Conservation (phyloP, 2,113 vertebrate genomes). For the Speoplatyrhinus poulsoni region DNA sequence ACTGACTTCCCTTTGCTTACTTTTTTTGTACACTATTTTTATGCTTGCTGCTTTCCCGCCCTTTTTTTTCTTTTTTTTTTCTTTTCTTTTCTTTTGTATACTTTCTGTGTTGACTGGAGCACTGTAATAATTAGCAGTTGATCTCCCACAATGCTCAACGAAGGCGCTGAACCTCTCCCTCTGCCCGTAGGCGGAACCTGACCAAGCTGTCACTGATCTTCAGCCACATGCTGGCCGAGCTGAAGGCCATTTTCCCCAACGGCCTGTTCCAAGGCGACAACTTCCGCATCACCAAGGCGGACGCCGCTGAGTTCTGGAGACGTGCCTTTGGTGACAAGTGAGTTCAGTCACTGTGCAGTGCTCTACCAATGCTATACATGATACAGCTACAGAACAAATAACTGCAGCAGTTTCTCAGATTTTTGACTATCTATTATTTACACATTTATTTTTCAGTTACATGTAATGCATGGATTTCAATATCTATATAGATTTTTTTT, state of each 20-base stretch:
- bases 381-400: too few species aligned
- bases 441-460: too few species aligned
- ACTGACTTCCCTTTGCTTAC: not conserved
- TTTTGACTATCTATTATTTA: too few species aligned
- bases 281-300: constrained; percentile 97
- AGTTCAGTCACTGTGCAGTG: constrained; percentile 51
- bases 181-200: constrained; percentile 84
- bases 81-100: not conserved
- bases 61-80: not conserved
- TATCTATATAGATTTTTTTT: too few species aligned
- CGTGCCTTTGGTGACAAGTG: constrained; percentile 97
- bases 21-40: not conserved
- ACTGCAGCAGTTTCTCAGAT: too few species aligned
- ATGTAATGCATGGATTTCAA: too few species aligned
- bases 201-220: constrained; percentile 98
- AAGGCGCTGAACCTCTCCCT: constrained; percentile 4
- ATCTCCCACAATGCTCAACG: not conserved
- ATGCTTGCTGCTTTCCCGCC: not conserved
- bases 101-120: not conserved
- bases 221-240: constrained; percentile 98
- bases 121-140: too few species aligned
- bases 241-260: constrained; percentile 96
- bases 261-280: constrained; percentile 96
- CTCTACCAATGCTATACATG: too few species aligned
- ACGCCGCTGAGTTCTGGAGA: constrained; percentile 98